Evolutionary conservation across 2,113 vertebrate genomes (phyloP), one percentile per base, ranked within the genome.

Genomic region (Vulpes vulpes): DNA sequence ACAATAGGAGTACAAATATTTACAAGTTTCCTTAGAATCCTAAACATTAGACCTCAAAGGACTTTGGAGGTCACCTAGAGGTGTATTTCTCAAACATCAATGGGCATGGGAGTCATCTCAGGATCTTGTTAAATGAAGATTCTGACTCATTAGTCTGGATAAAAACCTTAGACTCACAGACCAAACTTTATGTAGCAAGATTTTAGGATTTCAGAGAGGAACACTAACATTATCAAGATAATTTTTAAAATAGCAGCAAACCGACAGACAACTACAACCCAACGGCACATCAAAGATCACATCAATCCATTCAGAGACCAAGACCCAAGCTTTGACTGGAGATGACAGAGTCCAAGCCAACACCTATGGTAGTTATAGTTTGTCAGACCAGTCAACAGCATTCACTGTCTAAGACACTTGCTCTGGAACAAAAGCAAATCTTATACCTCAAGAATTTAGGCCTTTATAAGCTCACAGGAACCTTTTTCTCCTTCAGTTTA

Each of bases 1-100:
- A 86, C 35, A 92, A 82, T 25, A 92, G 76, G 51, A 88, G 14
- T 73, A 73, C 93, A 84, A 84, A 51, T 71, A 73, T 53, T 89
- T 84, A 35, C 16, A 90, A 73, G 11, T 89, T 94, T 87, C 71
- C 59, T 90, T 95, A 78, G 30, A 62, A 91, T 65, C 17, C 38
- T 76, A 87, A 93, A 95, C 0, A 43, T 59, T 43, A 79, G 25
- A 83, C 14, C 16, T 4, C 15, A 59, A 25, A 89, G 11, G 19
- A 57, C 25, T 55, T 76, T 67, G 59, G n/a, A 94, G 57, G 65
- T 62, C 78, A 94, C 64, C 38, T 62, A 51, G 8, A 74, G 14
- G 38, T 53, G 9, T 55, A 64, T 19, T 95, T 76, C 22, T 76
- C n/a, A 91, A 89, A 92, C 20, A 32, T 76, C 38, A 60, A 0